Conservation (phyloP, 2,888 invertebrate genomes). For the Xanthorhoe spadicearia region DNA sequence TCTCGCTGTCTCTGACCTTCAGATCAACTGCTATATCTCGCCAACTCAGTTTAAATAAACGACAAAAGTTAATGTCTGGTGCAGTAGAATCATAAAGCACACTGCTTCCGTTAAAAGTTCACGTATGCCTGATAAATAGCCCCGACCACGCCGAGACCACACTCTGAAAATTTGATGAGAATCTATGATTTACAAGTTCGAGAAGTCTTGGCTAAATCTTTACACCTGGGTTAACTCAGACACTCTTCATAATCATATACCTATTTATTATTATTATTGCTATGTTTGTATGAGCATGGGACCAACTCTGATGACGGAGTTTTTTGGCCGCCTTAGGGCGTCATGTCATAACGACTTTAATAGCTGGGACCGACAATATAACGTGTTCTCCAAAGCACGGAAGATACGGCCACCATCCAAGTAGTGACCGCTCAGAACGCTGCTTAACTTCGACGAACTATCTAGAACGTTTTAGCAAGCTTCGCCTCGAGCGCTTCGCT, state of each 20-base stretch:
- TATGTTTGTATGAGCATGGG: not conserved
- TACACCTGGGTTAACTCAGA: not conserved
- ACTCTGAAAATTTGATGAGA: conserved; percentile 7
- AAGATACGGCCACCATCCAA: no score
- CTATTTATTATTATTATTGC: not conserved
- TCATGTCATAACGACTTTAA: no score
- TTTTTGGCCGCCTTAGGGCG: no score
- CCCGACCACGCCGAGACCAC: not conserved
- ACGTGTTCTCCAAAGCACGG: no score
- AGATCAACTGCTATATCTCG: not conserved
- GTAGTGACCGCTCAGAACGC: no score
- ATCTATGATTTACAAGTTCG: conserved; percentile 1
- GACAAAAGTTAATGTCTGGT: conserved; percentile 24
- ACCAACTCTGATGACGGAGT: no score
- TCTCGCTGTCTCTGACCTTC: not conserved
- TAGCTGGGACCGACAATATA: no score
- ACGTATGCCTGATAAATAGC: conserved; percentile 17
- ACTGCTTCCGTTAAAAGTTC: conserved; percentile 19
- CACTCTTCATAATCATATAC: no score
- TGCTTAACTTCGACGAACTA: no score
- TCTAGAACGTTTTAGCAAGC: no score
- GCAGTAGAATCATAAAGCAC: conserved; percentile 22
- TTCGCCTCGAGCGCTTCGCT: no score
- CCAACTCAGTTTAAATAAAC: conserved; percentile 9
- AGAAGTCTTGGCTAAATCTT: not conserved